phyloP scores from a whole-genome alignment of 2,797 vertebrate species.

The Pseudomugil gertrudae region DNA sequence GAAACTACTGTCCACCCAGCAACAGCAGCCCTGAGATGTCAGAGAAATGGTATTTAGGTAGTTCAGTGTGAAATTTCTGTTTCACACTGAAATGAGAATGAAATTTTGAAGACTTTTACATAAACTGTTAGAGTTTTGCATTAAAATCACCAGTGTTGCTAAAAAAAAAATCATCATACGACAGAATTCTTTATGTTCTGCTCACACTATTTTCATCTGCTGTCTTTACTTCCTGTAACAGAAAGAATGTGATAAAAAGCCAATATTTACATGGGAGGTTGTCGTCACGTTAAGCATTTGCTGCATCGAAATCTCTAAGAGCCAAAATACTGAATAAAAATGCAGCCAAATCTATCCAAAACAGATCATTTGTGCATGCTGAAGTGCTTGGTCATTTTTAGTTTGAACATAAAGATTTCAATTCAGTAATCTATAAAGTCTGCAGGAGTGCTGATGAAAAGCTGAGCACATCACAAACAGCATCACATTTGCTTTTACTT shows the following conservation, averaged over 20 bases:
- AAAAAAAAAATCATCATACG: background rate
- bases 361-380: background rate
- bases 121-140: slow-evolving; percentile 27
- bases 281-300: background rate
- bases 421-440: background rate
- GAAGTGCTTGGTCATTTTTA: background rate
- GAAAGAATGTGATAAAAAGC: background rate
- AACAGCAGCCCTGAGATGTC: slow-evolving; percentile 59
- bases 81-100: slow-evolving; percentile 54
- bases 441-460: no score
- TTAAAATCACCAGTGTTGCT: slow-evolving; percentile 13
- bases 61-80: slow-evolving; percentile 41
- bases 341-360: background rate
- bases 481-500: background rate
- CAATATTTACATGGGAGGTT: background rate
- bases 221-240: background rate
- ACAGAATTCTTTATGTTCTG: slow-evolving; percentile 4
- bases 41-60: slow-evolving; percentile 38
- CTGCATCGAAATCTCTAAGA: background rate
- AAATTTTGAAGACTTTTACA: slow-evolving; percentile 49
- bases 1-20: slow-evolving; percentile 36
- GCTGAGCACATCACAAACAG: no score
- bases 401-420: background rate
- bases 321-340: background rate
- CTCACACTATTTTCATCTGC: background rate